phyloP scores from a whole-genome alignment of 2,888 invertebrate genomes.

The Cynaeus angustus region DNA sequence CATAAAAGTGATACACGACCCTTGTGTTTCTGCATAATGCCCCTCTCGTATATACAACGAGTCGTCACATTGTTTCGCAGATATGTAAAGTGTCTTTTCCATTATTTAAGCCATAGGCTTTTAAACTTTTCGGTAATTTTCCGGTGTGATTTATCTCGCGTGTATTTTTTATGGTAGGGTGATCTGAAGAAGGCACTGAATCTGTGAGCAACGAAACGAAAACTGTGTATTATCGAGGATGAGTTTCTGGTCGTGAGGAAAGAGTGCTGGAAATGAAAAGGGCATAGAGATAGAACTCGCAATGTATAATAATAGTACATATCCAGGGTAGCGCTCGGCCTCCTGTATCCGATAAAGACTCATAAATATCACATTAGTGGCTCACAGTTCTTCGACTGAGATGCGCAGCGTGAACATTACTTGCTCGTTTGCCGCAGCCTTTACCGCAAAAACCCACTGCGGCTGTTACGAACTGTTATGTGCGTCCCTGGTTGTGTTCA shows the following conservation, averaged over 20 bases:
- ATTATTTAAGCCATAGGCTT: constrained; percentile 38
- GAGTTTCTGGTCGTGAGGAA: constrained; percentile 18
- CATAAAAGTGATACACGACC: constrained; percentile 68
- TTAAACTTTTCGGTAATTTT: constrained; percentile 50
- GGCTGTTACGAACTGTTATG: constrained; percentile 63
- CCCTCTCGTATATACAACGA: constrained; percentile 60
- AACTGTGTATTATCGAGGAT: constrained; percentile 31
- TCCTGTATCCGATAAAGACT: constrained; percentile 67
- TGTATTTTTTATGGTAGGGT: constrained; percentile 38
- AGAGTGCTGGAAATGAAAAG: constrained; percentile 38
- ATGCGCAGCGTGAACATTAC: constrained; percentile 68
- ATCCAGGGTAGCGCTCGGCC: constrained; percentile 59
- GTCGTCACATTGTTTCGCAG: constrained; percentile 62
- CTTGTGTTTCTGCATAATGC: constrained; percentile 64
- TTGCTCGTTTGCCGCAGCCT: constrained; percentile 69
- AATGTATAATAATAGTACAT: constrained; percentile 65
- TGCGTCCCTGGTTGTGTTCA: constrained; percentile 54
- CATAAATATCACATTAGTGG: constrained; percentile 70
- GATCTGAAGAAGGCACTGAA: constrained; percentile 16
- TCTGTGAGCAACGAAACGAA: constrained; percentile 12
- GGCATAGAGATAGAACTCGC: constrained; percentile 53
- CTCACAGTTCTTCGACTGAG: constrained; percentile 65
- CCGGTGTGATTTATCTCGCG: constrained; percentile 39
- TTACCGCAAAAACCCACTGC: constrained; percentile 65
- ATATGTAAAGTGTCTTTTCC: constrained; percentile 59